A percentile compares a stretch with the other conserved stretches of the same genome.
phyloP scores from a whole-genome alignment of 2,113 vertebrate genomes.

The Abramis brama region DNA sequence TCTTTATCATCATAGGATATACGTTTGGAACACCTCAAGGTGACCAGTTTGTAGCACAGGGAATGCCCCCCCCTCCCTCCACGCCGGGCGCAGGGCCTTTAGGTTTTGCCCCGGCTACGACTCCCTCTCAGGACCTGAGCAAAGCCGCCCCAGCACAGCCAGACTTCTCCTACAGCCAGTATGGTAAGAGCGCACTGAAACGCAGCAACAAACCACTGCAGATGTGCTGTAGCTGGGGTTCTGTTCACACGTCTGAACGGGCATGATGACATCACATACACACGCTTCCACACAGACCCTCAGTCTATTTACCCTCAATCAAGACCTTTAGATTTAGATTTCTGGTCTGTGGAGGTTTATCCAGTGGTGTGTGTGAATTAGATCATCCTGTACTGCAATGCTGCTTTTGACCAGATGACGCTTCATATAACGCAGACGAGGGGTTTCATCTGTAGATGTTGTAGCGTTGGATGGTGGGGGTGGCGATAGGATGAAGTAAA shows the following conservation, averaged over 20 bases:
- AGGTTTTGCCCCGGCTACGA: constrained; percentile 92
- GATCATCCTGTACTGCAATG: constrained; percentile 80
- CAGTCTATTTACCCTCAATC: background rate
- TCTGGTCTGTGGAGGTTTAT: constrained; percentile 45
- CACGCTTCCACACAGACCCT: constrained; percentile 64
- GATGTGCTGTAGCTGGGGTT: constrained; percentile 38
- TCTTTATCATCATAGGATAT: constrained; percentile 80
- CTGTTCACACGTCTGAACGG: constrained; percentile 67
- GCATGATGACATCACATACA: constrained; percentile 68
- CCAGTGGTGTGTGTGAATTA: constrained; percentile 76
- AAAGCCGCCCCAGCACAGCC: constrained; percentile 94
- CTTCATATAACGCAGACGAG: constrained; percentile 11
- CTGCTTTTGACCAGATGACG: constrained; percentile 54
- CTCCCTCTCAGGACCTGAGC: constrained; percentile 97
- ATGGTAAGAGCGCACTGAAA: constrained; percentile 77
- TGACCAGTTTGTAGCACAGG: constrained; percentile 93
- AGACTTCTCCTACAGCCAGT: constrained; percentile 96
- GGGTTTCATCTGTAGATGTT: background rate
- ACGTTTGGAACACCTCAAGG: constrained; percentile 93
- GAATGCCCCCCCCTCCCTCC: constrained; percentile 91
- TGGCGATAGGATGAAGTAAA: background rate
- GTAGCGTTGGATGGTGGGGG: background rate
- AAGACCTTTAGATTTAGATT: background rate
- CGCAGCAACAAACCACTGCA: constrained; percentile 46
- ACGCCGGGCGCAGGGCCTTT: constrained; percentile 91